These are phyloP conservation scores for Diadumene lineata DNA, from an alignment of 92 coral and sea anemone species.

Conservation along the genomic window DNA sequence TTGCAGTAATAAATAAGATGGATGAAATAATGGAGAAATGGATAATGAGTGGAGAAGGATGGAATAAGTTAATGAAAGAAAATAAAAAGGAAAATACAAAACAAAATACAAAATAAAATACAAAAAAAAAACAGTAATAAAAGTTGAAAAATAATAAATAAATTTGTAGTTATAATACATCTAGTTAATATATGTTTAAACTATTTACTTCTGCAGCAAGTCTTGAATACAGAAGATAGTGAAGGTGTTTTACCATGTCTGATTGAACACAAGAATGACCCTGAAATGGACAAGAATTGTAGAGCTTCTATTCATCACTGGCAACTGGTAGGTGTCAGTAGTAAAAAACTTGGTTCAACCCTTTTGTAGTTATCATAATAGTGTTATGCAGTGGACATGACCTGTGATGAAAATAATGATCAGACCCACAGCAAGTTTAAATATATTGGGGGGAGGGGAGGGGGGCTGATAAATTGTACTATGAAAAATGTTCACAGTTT, in stretches of 20 bases:
- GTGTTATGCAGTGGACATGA: too few species aligned
- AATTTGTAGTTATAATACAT: too few species aligned
- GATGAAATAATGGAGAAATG: background rate
- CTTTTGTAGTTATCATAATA: too few species aligned
- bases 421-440: too few species aligned
- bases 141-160: too few species aligned
- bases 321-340: slow-evolving; percentile 73
- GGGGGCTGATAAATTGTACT: too few species aligned
- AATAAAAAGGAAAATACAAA: background rate
- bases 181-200: too few species aligned
- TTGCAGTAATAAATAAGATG: background rate
- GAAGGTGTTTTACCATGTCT: slow-evolving; percentile 92
- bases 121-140: background rate
- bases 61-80: background rate
- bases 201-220: slow-evolving; percentile 44
- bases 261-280: slow-evolving; percentile 79
- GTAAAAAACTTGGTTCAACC: background rate
- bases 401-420: too few species aligned
- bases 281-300: slow-evolving; percentile 86
- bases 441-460: too few species aligned
- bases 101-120: too few species aligned
- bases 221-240: slow-evolving; percentile 64
- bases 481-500: too few species aligned
- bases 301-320: slow-evolving; percentile 87
- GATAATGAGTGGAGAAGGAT: too few species aligned